These are phyloP conservation scores for Clarias fuscus DNA, from an alignment of 2,797 vertebrate species.

Conservation along the genomic window DNA sequence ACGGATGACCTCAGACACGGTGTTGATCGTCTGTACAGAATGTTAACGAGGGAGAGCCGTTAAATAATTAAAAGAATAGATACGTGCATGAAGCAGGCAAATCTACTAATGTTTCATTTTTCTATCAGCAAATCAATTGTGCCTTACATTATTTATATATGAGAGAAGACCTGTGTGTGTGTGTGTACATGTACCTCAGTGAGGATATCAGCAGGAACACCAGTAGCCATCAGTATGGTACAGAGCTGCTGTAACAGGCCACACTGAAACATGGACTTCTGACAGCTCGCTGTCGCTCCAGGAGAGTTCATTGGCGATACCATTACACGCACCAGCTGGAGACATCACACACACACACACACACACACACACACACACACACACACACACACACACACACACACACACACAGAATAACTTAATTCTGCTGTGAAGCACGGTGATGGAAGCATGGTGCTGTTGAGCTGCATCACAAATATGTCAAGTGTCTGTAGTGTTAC, in stretches of 20 bases:
- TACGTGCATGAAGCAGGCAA: neutral
- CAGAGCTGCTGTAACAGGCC: conserved; percentile 95
- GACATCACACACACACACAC: neutral
- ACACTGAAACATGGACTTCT: conserved; percentile 95
- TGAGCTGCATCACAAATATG: neutral
- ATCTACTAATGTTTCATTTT: neutral
- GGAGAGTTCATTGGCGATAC: conserved; percentile 96
- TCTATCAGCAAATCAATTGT: neutral
- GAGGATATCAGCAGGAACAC: conserved; percentile 95
- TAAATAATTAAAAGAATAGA: neutral
- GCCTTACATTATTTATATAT: neutral
- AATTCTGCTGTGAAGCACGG: neutral
- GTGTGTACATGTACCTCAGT: conserved; percentile 80
- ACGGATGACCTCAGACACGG: conserved; percentile 96
- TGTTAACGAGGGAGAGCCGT: conserved; percentile 6
- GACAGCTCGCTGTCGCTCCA: conserved; percentile 92
- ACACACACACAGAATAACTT: neutral
- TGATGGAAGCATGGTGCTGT: neutral
- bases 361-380: too few species aligned
- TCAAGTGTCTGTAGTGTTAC: neutral
- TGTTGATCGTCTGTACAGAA: conserved; percentile 91
- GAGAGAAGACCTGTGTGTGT: neutral
- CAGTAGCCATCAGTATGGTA: conserved; percentile 96
- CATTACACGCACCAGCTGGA: conserved; percentile 89
- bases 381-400: neutral